Percentiles rank a stretch among this genome's conserved stretches.
Evolutionary conservation across 1,140 invertebrate species (phyloP).

Genomic region (Musca vetustissima): DNA sequence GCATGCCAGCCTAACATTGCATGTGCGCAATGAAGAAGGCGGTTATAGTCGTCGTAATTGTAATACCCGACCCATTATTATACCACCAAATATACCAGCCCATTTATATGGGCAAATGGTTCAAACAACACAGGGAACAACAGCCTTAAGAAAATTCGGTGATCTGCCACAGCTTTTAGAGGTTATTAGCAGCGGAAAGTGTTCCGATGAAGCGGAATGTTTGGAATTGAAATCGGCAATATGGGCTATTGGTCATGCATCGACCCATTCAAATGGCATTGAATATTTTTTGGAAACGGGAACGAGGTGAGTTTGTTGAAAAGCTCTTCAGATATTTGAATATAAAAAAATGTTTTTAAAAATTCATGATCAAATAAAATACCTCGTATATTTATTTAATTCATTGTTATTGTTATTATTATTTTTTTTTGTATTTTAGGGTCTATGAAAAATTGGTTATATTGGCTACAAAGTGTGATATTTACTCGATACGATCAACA

Average conservation of each 20-base stretch:
- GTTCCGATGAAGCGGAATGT: slow-evolving; percentile 66
- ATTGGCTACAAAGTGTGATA: slow-evolving; percentile 74
- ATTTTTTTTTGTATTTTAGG: slow-evolving; percentile 31
- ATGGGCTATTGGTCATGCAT: slow-evolving; percentile 86
- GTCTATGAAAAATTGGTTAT: slow-evolving; percentile 54
- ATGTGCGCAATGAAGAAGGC: slow-evolving; percentile 79
- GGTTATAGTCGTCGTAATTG: slow-evolving; percentile 67
- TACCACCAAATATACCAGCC: slow-evolving; percentile 65
- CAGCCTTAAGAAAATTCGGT: slow-evolving; percentile 62
- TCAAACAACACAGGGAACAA: slow-evolving; percentile 74
- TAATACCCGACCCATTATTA: slow-evolving; percentile 51
- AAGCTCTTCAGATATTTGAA: too few species aligned
- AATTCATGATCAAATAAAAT: too few species aligned
- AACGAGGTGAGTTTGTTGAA: slow-evolving; percentile 34
- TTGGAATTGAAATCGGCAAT: slow-evolving; percentile 82
- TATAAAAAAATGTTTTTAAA: too few species aligned
- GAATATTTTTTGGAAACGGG: slow-evolving; percentile 65
- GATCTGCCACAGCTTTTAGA: slow-evolving; percentile 56
- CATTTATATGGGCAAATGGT: slow-evolving; percentile 89
- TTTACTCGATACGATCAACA: slow-evolving; percentile 86
- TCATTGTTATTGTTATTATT: too few species aligned
- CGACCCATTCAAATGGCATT: slow-evolving; percentile 73
- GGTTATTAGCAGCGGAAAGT: slow-evolving; percentile 59
- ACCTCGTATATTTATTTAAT: too few species aligned
- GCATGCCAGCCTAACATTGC: slow-evolving; percentile 82